Evolutionary conservation across 2,888 invertebrate species (phyloP), one percentile per base, ranked within the genome.

Genomic region (Gisinianus flammeolus): DNA sequence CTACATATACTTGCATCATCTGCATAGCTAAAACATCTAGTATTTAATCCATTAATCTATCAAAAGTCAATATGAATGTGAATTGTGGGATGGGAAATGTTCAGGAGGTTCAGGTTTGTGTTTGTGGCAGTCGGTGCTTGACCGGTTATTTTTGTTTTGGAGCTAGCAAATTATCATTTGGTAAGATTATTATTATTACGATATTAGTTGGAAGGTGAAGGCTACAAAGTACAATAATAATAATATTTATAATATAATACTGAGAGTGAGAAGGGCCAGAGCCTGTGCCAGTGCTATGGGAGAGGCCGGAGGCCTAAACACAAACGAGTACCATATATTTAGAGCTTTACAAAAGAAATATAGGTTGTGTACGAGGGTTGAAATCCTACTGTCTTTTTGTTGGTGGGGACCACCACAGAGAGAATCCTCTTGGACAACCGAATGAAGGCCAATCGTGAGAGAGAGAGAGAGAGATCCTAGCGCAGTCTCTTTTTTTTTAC

Each of bases 311-410:
- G 76, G 76, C 68, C 44, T 62, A 62, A 22, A 4, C 22, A 2
- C 31, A 73, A 73, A 73, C 22, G 19, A 44, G 33, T 72, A 58
- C 31, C 31, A 72, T 58, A 62, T 26, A 62, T n/a, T n/a, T 33
- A 62, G 62, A 73, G 44, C 12, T 26, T 26, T 28, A 69, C 22
- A 26, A 73, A 33, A 73, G 62, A 73, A 62, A 54, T 16, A 30
- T 31, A 19, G 30, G n/a, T 58, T 58, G 58, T 58, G 19, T 58
- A 58, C 80, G 77, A 79, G 77, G 80, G 71, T 68, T 77, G 77
- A 79, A 74, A 77, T 78, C 80, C 79, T 80, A 79, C 79, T 79
- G 77, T 79, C 72, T 75, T 79, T 35, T 10, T 70, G 77, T 71
- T 72, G 79, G 76, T 80, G 70, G 76, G 74, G 74, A 70, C 68